Evolutionary conservation across 2,888 invertebrate genomes (phyloP), one percentile per base, ranked within the genome.

Genomic region (Odontocolon sp.): DNA sequence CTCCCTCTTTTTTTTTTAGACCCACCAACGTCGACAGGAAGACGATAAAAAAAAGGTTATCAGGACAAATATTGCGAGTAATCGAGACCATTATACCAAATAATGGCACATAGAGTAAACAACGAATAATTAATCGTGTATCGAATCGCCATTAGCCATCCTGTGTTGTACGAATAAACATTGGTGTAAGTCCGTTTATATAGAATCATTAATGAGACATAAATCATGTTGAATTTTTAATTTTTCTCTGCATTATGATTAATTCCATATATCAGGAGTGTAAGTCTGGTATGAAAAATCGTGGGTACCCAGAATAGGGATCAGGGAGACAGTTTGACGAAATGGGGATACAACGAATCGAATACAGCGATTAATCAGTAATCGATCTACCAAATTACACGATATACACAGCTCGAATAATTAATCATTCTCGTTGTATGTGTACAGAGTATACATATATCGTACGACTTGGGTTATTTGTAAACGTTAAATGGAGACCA

Each of bases 121-220:
- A 33, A 23, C 16, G 28, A 45, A 42, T 42, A 66, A 64, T 64
- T 71, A 56, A 71, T 71, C 40, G 50, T 42, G 66, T 40, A 59
- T 66, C 14, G 26, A 66, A 66, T 42, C n/a, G n/a, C n/a, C n/a
- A n/a, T n/a, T n/a, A n/a, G n/a, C n/a, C n/a, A n/a, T n/a, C n/a
- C n/a, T n/a, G n/a, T n/a, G n/a, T n/a, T n/a, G n/a, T n/a, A n/a
- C n/a, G n/a, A n/a, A n/a, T n/a, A n/a, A n/a, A n/a, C n/a, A n/a
- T n/a, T 42, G 50, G 59, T 2, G 3, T 11, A 8, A 40, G 21
- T 6, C 26, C 40, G 38, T 69, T 69, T 52, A 31, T 40, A 9
- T 9, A 61, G 21, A 59, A n/a, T 31, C 21, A 26, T 31, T 28
- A 52, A 40, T 52, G 59, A 23, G 47, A 9, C 18, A 38, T 23